Percentiles rank a stretch among this genome's conserved stretches.
Conservation (phyloP, 2,797 vertebrate species). For the Ctenochaetus hawaiiensis region DNA sequence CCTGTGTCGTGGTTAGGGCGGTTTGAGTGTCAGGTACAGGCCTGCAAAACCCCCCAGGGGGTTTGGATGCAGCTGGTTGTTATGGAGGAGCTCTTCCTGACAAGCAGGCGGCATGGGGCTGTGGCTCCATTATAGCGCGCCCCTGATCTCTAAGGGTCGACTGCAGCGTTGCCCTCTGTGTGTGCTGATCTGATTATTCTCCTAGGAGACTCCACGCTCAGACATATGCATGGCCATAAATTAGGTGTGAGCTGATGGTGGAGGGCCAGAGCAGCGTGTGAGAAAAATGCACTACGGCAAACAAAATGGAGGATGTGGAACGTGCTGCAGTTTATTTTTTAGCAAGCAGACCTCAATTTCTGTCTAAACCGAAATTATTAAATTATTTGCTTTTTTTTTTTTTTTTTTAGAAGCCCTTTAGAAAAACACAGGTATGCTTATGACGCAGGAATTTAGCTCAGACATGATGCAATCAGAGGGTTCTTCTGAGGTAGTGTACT, state of each 20-base stretch:
- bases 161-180: slow-evolving; percentile 82
- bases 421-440: slow-evolving; percentile 66
- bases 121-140: slow-evolving; percentile 78
- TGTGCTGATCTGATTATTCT: slow-evolving; percentile 90
- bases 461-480: slow-evolving; percentile 75
- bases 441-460: slow-evolving; percentile 63
- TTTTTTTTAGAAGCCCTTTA: slow-evolving; percentile 35
- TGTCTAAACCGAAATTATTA: slow-evolving; percentile 48
- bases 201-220: slow-evolving; percentile 85
- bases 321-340: slow-evolving; percentile 43
- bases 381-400: slow-evolving; percentile 28
- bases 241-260: slow-evolving; percentile 82
- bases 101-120: slow-evolving; percentile 74
- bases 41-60: slow-evolving; percentile 71
- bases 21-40: slow-evolving; percentile 76
- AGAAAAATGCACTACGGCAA: slow-evolving; percentile 72
- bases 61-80: slow-evolving; percentile 69
- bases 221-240: slow-evolving; percentile 86
- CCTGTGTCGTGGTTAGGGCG: slow-evolving; percentile 75
- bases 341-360: not conserved
- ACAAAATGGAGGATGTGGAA: slow-evolving; percentile 80
- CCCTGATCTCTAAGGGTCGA: slow-evolving; percentile 83
- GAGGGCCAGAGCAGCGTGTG: slow-evolving; percentile 67
- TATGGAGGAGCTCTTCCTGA: slow-evolving; percentile 76
- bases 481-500: slow-evolving; percentile 69